Percentiles rank a stretch among this genome's conserved stretches.
These are phyloP conservation scores for Porites rus DNA, from an alignment of 92 coral and sea anemone species.

Conservation along the genomic window DNA sequence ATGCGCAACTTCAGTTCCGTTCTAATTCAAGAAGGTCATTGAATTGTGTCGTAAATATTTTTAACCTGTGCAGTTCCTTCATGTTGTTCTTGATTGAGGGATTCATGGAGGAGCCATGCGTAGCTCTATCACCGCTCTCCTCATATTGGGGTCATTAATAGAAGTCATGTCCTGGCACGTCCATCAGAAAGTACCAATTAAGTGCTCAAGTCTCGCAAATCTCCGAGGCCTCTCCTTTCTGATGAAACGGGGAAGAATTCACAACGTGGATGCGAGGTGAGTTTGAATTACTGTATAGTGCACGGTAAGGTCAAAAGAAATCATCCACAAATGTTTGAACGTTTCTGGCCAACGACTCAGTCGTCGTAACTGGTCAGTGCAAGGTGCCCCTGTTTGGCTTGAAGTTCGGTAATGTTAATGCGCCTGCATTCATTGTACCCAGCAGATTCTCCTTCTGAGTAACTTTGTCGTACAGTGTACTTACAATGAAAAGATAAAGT, in stretches of 20 bases:
- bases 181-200: not conserved
- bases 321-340: too few relatives aligned
- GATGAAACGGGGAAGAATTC: not conserved
- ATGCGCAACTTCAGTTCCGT: too few relatives aligned
- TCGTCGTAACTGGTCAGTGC: too few relatives aligned
- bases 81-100: constrained; percentile 54
- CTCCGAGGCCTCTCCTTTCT: not conserved
- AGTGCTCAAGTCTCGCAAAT: not conserved
- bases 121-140: constrained; percentile 34
- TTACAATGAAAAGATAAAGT: too few relatives aligned
- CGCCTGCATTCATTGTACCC: too few relatives aligned
- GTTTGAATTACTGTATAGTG: not conserved
- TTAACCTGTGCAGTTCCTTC: constrained; percentile 43
- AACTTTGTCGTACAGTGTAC: too few relatives aligned
- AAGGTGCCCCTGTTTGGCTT: too few relatives aligned
- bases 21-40: too few relatives aligned
- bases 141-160: constrained; percentile 21
- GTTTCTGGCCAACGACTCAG: too few relatives aligned
- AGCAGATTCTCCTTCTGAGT: too few relatives aligned
- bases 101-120: constrained; percentile 69
- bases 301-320: not conserved
- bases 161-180: constrained; percentile 22
- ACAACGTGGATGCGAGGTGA: not conserved
- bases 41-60: not conserved
- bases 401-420: too few relatives aligned